Conservation (phyloP, 2,888 invertebrate species). For the Xylota segnis region DNA sequence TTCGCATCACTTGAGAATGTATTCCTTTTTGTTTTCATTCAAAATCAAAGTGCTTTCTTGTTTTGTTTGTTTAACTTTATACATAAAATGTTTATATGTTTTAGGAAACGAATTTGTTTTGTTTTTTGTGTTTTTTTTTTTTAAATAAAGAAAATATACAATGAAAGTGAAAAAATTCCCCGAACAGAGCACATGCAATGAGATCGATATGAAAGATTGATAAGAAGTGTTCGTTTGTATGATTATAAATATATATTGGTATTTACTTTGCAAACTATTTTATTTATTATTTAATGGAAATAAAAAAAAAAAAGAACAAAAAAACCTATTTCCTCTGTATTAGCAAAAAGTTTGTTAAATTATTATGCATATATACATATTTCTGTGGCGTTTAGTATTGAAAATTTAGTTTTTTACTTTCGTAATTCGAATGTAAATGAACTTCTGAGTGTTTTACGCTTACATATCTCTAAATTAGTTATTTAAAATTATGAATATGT, state of each 20-base stretch:
- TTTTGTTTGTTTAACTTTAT: constrained; percentile 7
- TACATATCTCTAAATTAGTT: constrained; percentile 57
- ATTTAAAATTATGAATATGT: constrained; percentile 43
- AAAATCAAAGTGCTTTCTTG: background rate
- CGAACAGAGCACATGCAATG: constrained; percentile 80
- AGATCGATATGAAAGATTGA: constrained; percentile 83
- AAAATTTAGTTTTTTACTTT: constrained; percentile 18
- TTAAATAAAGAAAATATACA: constrained; percentile 51
- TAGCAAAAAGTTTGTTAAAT: constrained; percentile 40
- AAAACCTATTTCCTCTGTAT: constrained; percentile 32
- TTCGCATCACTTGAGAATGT: constrained; percentile 59
- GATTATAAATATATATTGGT: constrained; percentile 52
- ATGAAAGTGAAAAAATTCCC: constrained; percentile 67
- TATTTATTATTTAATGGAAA: constrained; percentile 36
- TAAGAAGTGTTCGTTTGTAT: constrained; percentile 71
- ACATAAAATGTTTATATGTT: constrained; percentile 9
- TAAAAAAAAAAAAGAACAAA: constrained; percentile 3
- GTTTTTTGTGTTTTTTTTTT: background rate
- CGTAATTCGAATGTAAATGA: constrained; percentile 59
- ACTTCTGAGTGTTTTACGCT: constrained; percentile 45
- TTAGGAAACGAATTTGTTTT: background rate
- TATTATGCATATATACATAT: constrained; percentile 27
- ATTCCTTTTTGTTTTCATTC: constrained; percentile 20
- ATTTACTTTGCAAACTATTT: constrained; percentile 67
- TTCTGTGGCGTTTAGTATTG: constrained; percentile 41